Percentiles rank a stretch among this genome's conserved stretches.
These are phyloP conservation scores for Girardia tigrina DNA, from an alignment of 2,888 invertebrate species.

Conservation along the genomic window DNA sequence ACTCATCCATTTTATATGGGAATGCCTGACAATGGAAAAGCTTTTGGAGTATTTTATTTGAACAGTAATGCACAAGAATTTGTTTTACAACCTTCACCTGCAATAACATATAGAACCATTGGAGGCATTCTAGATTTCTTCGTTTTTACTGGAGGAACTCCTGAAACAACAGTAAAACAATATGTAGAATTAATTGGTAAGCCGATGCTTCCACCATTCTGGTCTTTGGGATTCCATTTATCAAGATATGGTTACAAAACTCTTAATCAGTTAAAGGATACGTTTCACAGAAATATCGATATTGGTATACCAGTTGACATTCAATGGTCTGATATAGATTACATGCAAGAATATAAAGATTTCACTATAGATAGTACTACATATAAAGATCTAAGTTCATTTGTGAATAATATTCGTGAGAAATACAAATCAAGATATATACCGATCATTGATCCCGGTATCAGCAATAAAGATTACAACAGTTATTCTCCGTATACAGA, in stretches of 20 bases:
- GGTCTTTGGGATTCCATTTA: constrained; percentile 74
- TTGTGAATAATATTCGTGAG: constrained; percentile 40
- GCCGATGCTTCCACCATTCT: constrained; percentile 71
- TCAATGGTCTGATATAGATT: constrained; percentile 45
- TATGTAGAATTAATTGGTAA: constrained; percentile 56
- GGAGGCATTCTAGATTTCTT: constrained; percentile 70
- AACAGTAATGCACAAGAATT: constrained; percentile 61
- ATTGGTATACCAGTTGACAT: constrained; percentile 46
- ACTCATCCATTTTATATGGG: constrained; percentile 57
- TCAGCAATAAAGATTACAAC: constrained; percentile 12
- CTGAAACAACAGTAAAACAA: constrained; percentile 53
- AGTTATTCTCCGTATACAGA: constrained; percentile 42
- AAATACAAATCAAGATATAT: constrained; percentile 37
- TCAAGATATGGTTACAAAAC: constrained; percentile 57
- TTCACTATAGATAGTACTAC: constrained; percentile 41
- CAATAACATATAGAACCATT: constrained; percentile 65
- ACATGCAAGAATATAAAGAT: constrained; percentile 42
- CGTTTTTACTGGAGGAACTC: constrained; percentile 64
- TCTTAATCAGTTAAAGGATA: constrained; percentile 41
- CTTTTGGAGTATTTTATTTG: constrained; percentile 62
- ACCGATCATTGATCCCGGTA: constrained; percentile 34
- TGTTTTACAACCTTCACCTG: constrained; percentile 57
- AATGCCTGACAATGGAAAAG: neutral
- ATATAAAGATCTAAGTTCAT: constrained; percentile 41
- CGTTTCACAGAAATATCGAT: constrained; percentile 43